Conservation (phyloP, 1,140 invertebrate genomes). For the Zaprionus vittiger region DNA sequence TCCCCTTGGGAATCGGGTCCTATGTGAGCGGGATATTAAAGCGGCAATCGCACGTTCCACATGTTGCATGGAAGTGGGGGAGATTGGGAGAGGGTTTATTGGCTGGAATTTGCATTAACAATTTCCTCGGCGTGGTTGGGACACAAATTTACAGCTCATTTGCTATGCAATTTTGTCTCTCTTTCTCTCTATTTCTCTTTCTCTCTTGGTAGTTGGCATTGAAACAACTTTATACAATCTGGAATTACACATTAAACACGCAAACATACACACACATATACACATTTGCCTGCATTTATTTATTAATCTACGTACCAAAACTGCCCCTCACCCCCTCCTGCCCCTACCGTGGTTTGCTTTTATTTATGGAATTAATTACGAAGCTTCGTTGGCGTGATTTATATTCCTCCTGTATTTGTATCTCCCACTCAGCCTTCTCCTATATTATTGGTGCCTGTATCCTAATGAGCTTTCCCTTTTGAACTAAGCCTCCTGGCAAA, state of each 20-base stretch:
- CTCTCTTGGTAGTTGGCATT: neutral
- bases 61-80: constrained; percentile 27
- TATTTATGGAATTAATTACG: constrained; percentile 63
- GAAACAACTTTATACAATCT: constrained; percentile 23
- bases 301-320: constrained; percentile 4
- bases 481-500: neutral
- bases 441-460: neutral
- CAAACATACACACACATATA: neutral
- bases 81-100: constrained; percentile 19
- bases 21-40: constrained; percentile 54
- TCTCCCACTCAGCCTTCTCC: neutral
- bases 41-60: constrained; percentile 40
- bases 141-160: constrained; percentile 60
- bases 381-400: constrained; percentile 45
- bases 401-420: constrained; percentile 16
- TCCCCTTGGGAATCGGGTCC: neutral
- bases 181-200: no score
- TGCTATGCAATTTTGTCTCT: constrained; percentile 28
- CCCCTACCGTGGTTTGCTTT: constrained; percentile 4
- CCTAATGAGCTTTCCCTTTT: constrained; percentile 39
- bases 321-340: neutral
- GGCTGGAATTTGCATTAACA: constrained; percentile 39
- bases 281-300: neutral
- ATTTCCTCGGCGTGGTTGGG: constrained; percentile 38
- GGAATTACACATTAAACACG: constrained; percentile 14